Conservation (phyloP, 1,140 invertebrate genomes). For the Riptortus pedestris region DNA sequence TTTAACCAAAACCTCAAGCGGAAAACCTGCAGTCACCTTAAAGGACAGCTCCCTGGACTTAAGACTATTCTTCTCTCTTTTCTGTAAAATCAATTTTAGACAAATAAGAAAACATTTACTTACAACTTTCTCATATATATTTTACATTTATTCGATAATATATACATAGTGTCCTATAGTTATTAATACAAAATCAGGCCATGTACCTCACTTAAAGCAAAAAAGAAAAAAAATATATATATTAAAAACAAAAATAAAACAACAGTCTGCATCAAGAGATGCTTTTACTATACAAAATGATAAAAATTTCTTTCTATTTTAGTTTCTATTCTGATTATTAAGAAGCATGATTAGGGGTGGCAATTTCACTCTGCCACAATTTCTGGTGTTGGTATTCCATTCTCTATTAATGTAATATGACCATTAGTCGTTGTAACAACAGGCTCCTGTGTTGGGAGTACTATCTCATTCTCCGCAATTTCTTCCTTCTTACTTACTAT, state of each 20-base stretch:
- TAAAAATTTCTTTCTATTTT: slow-evolving; percentile 17
- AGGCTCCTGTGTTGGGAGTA: slow-evolving; percentile 18
- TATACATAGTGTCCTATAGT: slow-evolving; percentile 16
- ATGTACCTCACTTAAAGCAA: slow-evolving; percentile 21
- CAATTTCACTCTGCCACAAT: slow-evolving; percentile 8
- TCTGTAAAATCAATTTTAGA: neutral
- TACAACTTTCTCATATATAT: neutral
- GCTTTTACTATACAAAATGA: slow-evolving; percentile 19
- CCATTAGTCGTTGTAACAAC: slow-evolving; percentile 28
- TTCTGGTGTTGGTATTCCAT: slow-evolving; percentile 16
- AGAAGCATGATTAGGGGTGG: neutral
- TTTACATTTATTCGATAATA: neutral
- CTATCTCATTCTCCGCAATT: slow-evolving; percentile 4
- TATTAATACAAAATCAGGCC: slow-evolving; percentile 23
- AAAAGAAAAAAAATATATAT: neutral
- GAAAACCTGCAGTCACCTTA: too few relatives aligned
- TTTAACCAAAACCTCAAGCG: too few relatives aligned
- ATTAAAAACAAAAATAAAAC: slow-evolving; percentile 14
- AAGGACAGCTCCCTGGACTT: too few relatives aligned
- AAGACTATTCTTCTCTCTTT: neutral
- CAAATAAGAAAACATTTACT: neutral
- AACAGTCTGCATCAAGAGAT: slow-evolving; percentile 25
- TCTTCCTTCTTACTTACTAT: slow-evolving; percentile 15
- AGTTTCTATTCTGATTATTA: neutral
- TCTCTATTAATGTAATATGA: slow-evolving; percentile 21